phyloP scores from a whole-genome alignment of 2,888 invertebrate genomes.

The Cryptus viduatorius region DNA sequence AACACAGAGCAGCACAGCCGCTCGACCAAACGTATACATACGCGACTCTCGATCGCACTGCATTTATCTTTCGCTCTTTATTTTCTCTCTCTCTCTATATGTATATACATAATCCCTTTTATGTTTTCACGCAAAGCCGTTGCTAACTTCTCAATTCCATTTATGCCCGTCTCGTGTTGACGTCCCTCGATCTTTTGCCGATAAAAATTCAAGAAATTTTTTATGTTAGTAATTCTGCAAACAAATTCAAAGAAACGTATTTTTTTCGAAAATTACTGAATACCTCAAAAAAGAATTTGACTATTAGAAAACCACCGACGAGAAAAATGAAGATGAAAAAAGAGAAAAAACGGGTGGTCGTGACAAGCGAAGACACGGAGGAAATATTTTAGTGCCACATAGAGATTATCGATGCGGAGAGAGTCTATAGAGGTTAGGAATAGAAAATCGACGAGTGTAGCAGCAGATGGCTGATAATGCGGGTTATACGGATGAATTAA shows the following conservation, averaged over 20 bases:
- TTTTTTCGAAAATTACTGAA: background rate
- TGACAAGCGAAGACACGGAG: background rate
- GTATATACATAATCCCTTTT: background rate
- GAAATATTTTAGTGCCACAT: conserved; percentile 4
- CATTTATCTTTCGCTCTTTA: background rate
- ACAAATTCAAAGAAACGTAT: background rate
- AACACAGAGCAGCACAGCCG: conserved; percentile 38
- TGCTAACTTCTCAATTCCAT: background rate
- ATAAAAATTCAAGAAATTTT: background rate
- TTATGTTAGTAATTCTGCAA: no score
- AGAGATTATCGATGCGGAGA: conserved; percentile 36
- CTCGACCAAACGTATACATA: background rate
- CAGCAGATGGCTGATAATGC: conserved; percentile 65
- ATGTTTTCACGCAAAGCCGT: background rate
- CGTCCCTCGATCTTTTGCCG: background rate
- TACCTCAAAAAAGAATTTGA: no score
- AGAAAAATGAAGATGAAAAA: no score
- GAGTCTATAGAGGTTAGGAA: background rate
- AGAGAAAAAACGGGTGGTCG: no score
- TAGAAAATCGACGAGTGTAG: conserved; percentile 45
- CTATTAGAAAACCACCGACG: no score
- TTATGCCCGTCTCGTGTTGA: background rate
- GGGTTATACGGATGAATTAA: conserved; percentile 62
- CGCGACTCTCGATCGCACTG: background rate
- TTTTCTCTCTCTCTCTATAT: no score